phyloP scores from a whole-genome alignment of 2,888 invertebrate species.

The Parnassius glacialis region DNA sequence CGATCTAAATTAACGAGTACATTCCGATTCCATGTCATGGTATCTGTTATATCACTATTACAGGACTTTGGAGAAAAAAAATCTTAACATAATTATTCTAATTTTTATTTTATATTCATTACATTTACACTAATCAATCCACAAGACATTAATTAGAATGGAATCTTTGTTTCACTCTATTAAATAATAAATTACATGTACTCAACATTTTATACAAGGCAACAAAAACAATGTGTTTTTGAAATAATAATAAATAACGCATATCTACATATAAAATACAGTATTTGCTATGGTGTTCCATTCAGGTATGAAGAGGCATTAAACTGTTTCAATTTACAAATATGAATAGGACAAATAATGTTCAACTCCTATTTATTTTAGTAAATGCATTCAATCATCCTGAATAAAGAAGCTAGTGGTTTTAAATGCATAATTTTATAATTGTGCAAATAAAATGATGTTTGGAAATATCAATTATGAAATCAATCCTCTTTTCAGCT shows the following conservation, averaged over 20 bases:
- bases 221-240: slow-evolving; percentile 14
- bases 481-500: slow-evolving; percentile 79
- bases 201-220: slow-evolving; percentile 4
- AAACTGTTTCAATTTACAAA: slow-evolving; percentile 11
- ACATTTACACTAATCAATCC: slow-evolving; percentile 11
- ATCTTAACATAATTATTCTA: slow-evolving; percentile 1
- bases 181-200: slow-evolving; percentile 8
- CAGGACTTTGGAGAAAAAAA: neutral
- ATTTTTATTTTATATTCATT: neutral
- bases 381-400: slow-evolving; percentile 14
- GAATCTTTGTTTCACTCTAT: slow-evolving; percentile 10
- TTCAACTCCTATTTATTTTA: slow-evolving; percentile 9
- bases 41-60: slow-evolving; percentile 16
- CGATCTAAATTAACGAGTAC: neutral
- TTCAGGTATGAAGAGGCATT: slow-evolving; percentile 7
- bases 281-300: slow-evolving; percentile 4
- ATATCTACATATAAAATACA: slow-evolving; percentile 1
- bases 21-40: slow-evolving; percentile 14
- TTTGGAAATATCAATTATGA: slow-evolving; percentile 26
- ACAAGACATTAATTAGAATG: slow-evolving; percentile 3
- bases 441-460: slow-evolving; percentile 25
- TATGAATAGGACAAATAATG: slow-evolving; percentile 11
- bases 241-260: slow-evolving; percentile 11
- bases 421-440: slow-evolving; percentile 23
- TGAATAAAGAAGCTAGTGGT: slow-evolving; percentile 17